A percentile compares a stretch with the other conserved stretches of the same genome.
Conservation (phyloP, 2,888 invertebrate genomes). For the Lepidocyrtinus sp. region DNA sequence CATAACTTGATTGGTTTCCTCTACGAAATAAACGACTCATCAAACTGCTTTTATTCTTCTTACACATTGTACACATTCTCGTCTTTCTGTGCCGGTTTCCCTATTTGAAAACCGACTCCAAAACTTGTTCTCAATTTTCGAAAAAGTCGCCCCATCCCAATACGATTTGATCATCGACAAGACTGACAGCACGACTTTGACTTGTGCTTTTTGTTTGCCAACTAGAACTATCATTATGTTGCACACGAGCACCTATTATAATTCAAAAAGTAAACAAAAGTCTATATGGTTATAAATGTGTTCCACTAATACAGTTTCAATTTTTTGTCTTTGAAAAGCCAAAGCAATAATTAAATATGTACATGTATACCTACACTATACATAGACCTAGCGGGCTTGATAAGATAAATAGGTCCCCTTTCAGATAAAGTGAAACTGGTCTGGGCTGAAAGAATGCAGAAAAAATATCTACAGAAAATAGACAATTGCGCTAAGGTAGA, state of each 20-base stretch:
- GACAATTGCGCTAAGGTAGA: no score
- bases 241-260: conserved; percentile 28
- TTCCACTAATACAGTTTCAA: conserved; percentile 43
- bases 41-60: no score
- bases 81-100: conserved; percentile 29
- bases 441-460: conserved; percentile 13
- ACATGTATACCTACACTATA: no score
- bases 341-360: no score
- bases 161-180: conserved; percentile 29
- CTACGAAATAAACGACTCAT: no score
- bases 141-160: conserved; percentile 25
- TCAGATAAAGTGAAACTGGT: conserved; percentile 40
- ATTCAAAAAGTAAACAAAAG: conserved; percentile 30
- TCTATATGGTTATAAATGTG: conserved; percentile 16
- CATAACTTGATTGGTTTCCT: conserved; percentile 29
- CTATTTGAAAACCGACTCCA: background rate
- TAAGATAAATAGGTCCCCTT: no score
- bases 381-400: no score
- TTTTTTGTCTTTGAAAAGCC: no score
- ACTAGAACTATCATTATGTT: conserved; percentile 5
- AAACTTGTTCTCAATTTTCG: conserved; percentile 41
- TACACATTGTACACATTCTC: no score
- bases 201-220: no score
- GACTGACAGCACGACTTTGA: conserved; percentile 36
- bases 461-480: no score